These are phyloP conservation scores for Capromys pilorides DNA, from an alignment of 2,797 vertebrate genomes.

Conservation along the genomic window DNA sequence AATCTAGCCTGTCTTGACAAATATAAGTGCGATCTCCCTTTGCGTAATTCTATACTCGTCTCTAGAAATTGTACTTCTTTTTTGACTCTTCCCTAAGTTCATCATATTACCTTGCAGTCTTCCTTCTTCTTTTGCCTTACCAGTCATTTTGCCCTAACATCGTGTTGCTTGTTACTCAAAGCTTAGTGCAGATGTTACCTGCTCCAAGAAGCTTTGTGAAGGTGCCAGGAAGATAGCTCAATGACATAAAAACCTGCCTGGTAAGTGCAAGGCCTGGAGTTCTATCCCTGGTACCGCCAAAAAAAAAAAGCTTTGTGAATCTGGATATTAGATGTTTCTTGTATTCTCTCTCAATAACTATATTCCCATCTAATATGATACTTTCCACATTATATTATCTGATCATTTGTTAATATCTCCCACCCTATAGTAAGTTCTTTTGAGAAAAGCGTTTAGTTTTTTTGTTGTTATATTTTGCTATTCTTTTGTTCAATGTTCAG, in stretches of 20 bases:
- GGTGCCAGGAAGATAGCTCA: too few relatives aligned
- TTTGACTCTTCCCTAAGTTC: neutral
- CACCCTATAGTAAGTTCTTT: conserved; percentile 23
- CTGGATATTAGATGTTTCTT: neutral
- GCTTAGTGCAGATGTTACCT: neutral
- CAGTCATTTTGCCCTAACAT: conserved; percentile 2
- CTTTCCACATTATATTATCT: neutral
- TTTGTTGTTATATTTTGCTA: neutral
- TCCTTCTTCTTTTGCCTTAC: neutral
- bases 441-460: neutral
- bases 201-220: conserved; percentile 35
- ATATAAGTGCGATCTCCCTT: neutral
- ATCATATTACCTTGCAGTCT: neutral
- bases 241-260: too few relatives aligned
- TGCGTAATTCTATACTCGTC: neutral
- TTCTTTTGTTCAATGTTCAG: conserved; percentile 51
- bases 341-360: neutral
- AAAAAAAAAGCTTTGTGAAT: conserved; percentile 23
- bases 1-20: neutral
- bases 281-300: too few relatives aligned
- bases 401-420: neutral
- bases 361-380: neutral
- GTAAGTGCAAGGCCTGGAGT: too few relatives aligned
- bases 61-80: neutral
- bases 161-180: conserved; percentile 21